Conservation (phyloP, 2,888 invertebrate genomes). For the Trichogramma dendrolimi region DNA sequence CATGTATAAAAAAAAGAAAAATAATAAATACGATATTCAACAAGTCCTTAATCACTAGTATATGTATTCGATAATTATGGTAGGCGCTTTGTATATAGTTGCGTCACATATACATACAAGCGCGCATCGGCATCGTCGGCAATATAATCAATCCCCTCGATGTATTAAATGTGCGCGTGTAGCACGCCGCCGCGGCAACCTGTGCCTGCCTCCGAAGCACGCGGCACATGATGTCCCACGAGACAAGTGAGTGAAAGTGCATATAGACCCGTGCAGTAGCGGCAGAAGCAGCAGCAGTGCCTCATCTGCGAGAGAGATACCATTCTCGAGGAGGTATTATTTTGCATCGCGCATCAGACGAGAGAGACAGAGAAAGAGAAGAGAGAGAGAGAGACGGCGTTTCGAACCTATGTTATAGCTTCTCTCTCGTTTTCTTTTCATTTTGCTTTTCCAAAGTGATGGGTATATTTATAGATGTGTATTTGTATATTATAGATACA, state of each 20-base stretch:
- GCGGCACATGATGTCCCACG: neutral
- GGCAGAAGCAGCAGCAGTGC: neutral
- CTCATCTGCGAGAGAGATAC: neutral
- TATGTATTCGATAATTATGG: slow-evolving; percentile 1
- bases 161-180: slow-evolving; percentile 11
- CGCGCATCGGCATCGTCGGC: neutral
- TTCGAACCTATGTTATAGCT: neutral
- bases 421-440: slow-evolving; percentile 12
- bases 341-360: slow-evolving; percentile 8
- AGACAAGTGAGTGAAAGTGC: slow-evolving; percentile 22
- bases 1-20: neutral
- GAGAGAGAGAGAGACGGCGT: neutral
- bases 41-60: slow-evolving; percentile 7
- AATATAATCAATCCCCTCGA: slow-evolving; percentile 10
- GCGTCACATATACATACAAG: neutral
- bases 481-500: too few species aligned
- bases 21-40: slow-evolving; percentile 1
- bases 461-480: too few species aligned
- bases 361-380: slow-evolving; percentile 2
- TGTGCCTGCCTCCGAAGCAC: neutral
- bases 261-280: too few species aligned
- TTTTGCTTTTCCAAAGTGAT: neutral
- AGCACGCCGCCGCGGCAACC: neutral
- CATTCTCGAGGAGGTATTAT: slow-evolving; percentile 8
- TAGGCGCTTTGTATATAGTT: slow-evolving; percentile 5